Evolutionary conservation across 2,888 invertebrate species (phyloP).

Genomic region (Pammene aurita): DNA sequence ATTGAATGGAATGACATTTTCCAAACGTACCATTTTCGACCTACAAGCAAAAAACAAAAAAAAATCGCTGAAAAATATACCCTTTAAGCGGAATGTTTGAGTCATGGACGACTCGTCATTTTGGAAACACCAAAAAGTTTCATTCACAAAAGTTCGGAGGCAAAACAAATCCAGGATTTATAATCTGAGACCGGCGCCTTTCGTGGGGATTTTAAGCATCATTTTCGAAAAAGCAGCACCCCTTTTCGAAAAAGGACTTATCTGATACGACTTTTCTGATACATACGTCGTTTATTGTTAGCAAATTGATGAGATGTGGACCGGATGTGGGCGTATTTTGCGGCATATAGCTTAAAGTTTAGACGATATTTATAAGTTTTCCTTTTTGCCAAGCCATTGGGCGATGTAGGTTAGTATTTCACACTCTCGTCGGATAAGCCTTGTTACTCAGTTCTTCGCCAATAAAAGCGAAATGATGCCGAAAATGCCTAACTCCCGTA

Average conservation of each 20-base stretch:
- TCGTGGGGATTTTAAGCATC: conserved; percentile 22
- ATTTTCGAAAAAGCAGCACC: conserved; percentile 10
- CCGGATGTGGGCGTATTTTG: conserved; percentile 67
- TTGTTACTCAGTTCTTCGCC: too few species aligned
- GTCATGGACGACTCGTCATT: conserved; percentile 5
- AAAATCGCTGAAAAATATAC: not conserved
- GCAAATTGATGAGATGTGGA: conserved; percentile 48
- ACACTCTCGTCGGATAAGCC: too few species aligned
- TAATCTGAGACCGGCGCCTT: conserved; percentile 46
- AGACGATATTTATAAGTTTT: conserved; percentile 51
- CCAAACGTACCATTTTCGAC: too few species aligned
- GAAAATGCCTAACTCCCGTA: too few species aligned
- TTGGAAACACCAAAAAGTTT: conserved; percentile 22
- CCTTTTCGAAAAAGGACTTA: not conserved
- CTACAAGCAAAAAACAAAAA: too few species aligned
- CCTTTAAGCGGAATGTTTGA: not conserved
- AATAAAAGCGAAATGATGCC: too few species aligned
- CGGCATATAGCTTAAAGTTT: conserved; percentile 45
- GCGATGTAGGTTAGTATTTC: not conserved
- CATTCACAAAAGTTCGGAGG: conserved; percentile 33
- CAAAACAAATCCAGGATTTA: conserved; percentile 52
- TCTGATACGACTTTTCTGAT: not conserved
- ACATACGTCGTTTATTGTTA: conserved; percentile 10
- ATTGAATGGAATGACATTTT: too few species aligned
- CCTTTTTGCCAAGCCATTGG: conserved; percentile 43